Conservation (phyloP, 2,113 vertebrate genomes). For the Cebus imitator region DNA sequence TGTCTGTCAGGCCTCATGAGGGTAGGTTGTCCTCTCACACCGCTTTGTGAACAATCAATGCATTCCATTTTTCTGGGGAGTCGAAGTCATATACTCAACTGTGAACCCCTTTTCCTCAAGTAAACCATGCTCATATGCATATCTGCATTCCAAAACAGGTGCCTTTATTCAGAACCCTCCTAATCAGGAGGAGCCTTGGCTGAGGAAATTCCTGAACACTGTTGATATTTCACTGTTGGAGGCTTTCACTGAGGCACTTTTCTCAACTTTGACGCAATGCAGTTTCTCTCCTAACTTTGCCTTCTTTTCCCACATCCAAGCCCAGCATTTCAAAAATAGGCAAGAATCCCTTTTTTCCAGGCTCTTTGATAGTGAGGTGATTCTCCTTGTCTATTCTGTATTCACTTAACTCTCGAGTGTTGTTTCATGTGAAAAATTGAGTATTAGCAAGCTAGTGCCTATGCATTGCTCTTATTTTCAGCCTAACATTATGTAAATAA, state of each 20-base stretch:
- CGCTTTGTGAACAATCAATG: not conserved
- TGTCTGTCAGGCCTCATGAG: not conserved
- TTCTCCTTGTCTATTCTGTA: not conserved
- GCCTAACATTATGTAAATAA: not conserved
- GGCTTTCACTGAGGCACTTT: not conserved
- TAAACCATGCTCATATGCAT: rapidly evolving
- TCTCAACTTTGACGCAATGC: not conserved
- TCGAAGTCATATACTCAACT: no score
- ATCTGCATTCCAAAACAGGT: not conserved
- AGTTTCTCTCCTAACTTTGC: not conserved
- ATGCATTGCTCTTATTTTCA: not conserved
- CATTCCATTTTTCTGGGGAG: not conserved
- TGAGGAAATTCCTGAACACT: not conserved
- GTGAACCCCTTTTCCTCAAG: not conserved
- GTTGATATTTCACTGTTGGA: not conserved
- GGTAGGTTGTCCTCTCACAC: not conserved
- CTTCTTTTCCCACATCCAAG: not conserved
- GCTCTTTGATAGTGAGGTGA: not conserved
- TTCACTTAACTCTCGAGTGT: no score
- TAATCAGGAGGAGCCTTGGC: not conserved
- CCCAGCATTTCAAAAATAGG: not conserved
- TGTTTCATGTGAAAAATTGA: not conserved
- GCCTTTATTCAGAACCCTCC: not conserved
- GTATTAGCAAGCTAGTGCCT: not conserved
- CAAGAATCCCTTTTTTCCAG: not conserved